Evolutionary conservation across 2,113 vertebrate species (phyloP).

Genomic region (Anarrhichthys ocellatus): DNA sequence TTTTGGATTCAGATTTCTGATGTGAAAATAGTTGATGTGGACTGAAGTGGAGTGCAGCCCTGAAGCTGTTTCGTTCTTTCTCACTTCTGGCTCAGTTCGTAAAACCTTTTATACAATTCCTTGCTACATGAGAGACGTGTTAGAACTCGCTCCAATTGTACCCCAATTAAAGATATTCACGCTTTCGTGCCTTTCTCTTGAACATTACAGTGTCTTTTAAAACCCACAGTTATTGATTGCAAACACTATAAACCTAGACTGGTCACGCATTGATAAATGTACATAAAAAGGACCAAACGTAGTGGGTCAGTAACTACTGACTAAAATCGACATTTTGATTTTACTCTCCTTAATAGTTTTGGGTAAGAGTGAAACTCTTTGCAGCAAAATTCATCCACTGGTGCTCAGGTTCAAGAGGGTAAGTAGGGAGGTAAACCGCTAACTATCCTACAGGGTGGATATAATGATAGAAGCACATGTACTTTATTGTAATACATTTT

Average conservation of each 20-base stretch:
- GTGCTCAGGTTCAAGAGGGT: background rate
- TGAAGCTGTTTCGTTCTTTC: background rate
- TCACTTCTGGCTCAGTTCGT: background rate
- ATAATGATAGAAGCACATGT: background rate
- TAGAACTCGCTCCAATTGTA: constrained; percentile 9
- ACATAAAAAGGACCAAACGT: background rate
- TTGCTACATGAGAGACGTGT: constrained; percentile 2
- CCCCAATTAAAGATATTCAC: background rate
- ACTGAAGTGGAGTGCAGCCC: background rate
- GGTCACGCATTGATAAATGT: background rate
- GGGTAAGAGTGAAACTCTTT: background rate
- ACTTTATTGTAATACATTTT: background rate
- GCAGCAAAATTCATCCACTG: background rate
- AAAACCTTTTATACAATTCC: background rate
- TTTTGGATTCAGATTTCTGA: constrained; percentile 5
- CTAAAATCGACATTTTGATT: background rate
- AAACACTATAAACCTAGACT: constrained; percentile 10
- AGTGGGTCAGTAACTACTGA: background rate
- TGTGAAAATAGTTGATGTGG: background rate
- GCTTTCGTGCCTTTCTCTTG: background rate
- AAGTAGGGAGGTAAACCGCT: background rate
- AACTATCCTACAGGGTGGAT: background rate
- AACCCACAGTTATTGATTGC: background rate
- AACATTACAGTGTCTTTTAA: background rate
- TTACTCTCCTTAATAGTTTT: background rate